These are phyloP conservation scores for Melieria picta DNA, from an alignment of 2,888 invertebrate genomes.

Conservation along the genomic window DNA sequence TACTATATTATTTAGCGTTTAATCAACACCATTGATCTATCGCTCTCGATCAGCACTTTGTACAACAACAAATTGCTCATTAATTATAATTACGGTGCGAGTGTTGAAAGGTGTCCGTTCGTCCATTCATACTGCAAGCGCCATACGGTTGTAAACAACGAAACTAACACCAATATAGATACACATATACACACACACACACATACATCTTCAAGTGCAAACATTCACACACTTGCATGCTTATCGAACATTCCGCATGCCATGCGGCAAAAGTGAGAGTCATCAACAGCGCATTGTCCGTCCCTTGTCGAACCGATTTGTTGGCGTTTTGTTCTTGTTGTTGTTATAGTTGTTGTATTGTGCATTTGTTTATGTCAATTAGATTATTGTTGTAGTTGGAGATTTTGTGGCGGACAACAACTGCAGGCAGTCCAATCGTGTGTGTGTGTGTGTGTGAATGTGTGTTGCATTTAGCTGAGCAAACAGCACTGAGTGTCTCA, in stretches of 20 bases:
- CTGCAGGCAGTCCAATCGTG: neutral
- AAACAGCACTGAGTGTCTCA: neutral
- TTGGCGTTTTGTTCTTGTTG: neutral
- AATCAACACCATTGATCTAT: constrained; percentile 15
- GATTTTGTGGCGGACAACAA: neutral
- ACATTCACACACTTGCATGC: neutral
- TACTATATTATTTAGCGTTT: neutral
- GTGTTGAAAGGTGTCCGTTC: constrained; percentile 22
- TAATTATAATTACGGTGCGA: constrained; percentile 31
- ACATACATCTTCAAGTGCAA: neutral
- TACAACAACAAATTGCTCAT: constrained; percentile 23
- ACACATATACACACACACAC: neutral
- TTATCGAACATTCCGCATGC: neutral
- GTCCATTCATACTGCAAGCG: too few relatives aligned
- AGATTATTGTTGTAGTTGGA: neutral
- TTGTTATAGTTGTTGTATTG: neutral
- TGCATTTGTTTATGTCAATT: neutral
- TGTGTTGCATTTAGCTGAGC: neutral
- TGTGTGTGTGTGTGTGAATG: neutral
- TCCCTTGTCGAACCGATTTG: neutral
- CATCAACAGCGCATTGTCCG: constrained; percentile 9
- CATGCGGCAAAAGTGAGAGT: constrained; percentile 29
- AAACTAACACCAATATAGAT: too few relatives aligned
- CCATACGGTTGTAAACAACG: too few relatives aligned
- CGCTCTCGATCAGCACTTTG: constrained; percentile 23